A percentile compares a stretch with the other conserved stretches of the same genome.
Evolutionary conservation across 2,888 invertebrate species (phyloP).

Genomic region (Rotaria macrura): DNA sequence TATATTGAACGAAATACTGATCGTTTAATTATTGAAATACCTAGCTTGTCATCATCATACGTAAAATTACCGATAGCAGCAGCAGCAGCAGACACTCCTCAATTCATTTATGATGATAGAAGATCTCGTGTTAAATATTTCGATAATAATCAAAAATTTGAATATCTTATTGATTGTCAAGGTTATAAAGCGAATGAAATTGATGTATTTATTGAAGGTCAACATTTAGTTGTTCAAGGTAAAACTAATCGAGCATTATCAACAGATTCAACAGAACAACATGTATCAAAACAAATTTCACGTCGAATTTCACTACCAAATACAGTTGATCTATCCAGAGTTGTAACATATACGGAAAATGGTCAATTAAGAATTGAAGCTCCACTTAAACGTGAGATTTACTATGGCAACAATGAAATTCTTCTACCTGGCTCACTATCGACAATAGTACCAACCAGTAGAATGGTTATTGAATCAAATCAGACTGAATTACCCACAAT

Average conservation of each 20-base stretch:
- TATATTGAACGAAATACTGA: neutral
- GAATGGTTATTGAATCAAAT: neutral
- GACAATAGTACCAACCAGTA: neutral
- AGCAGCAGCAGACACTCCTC: neutral
- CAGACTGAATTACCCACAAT: neutral
- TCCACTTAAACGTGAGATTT: neutral
- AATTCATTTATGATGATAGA: neutral
- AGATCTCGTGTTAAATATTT: neutral
- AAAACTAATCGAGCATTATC: neutral
- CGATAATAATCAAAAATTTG: neutral
- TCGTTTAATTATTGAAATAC: constrained; percentile 8
- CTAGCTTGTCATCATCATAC: neutral
- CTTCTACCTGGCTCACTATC: neutral
- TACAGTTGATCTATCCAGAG: neutral
- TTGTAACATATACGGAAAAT: neutral
- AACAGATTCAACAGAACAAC: neutral
- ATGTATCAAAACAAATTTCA: neutral
- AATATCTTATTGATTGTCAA: neutral
- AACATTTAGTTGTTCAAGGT: constrained; percentile 3
- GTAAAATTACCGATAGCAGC: neutral
- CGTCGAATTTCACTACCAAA: neutral
- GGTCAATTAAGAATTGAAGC: neutral
- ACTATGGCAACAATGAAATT: neutral
- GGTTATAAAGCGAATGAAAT: neutral
- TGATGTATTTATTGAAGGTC: neutral